Evolutionary conservation across 2,797 vertebrate species (phyloP).

Genomic region (Hyperoplus lanceolatus): DNA sequence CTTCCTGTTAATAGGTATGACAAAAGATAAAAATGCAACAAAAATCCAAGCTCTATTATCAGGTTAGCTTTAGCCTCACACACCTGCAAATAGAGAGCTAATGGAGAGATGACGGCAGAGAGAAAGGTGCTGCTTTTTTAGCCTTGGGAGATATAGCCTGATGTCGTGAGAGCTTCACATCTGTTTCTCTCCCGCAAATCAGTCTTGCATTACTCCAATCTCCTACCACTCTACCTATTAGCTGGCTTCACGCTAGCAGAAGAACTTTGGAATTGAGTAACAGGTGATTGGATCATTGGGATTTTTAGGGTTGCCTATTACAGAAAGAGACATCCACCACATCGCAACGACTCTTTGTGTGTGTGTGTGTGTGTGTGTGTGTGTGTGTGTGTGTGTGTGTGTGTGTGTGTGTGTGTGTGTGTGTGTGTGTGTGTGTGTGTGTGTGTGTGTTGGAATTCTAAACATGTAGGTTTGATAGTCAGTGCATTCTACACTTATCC

Average conservation of each 20-base stretch:
- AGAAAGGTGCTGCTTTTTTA: neutral
- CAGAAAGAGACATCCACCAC: neutral
- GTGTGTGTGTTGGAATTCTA: neutral
- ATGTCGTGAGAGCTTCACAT: too few species aligned
- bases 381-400: too few species aligned
- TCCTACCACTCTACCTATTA: too few species aligned
- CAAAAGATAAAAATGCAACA: neutral
- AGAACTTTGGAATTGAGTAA: conserved; percentile 1
- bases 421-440: too few species aligned
- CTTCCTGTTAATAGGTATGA: neutral
- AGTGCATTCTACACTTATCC: neutral
- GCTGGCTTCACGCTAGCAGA: conserved; percentile 5
- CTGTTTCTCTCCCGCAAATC: too few species aligned
- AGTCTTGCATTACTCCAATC: too few species aligned
- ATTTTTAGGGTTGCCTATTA: neutral
- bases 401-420: too few species aligned
- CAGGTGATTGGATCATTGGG: neutral
- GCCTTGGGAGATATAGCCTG: too few species aligned
- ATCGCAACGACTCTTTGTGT: too few species aligned
- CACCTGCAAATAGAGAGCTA: neutral
- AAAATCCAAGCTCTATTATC: neutral
- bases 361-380: too few species aligned
- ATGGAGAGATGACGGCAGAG: neutral
- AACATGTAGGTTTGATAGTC: neutral
- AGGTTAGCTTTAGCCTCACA: neutral